Evolutionary conservation across 2,113 vertebrate genomes (phyloP).

Genomic region (Ophiodon elongatus): DNA sequence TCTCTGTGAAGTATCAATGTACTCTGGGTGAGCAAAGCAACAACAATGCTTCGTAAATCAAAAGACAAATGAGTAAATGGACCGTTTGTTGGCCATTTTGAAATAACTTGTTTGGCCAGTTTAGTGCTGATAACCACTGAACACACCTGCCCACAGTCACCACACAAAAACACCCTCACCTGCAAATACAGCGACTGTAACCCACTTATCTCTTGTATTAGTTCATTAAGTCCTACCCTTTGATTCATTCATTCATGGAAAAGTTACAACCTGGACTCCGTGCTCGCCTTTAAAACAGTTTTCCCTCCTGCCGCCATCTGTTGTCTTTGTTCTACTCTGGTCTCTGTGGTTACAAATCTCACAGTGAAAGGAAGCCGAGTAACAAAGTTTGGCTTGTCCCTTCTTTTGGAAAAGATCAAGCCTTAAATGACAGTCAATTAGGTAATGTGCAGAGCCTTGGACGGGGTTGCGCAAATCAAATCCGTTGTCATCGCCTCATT

Average conservation of each 20-base stretch:
- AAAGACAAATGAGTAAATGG: constrained; percentile 9
- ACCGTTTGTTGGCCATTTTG: constrained; percentile 9
- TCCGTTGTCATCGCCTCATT: constrained; percentile 12
- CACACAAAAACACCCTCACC: background rate
- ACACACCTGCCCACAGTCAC: background rate
- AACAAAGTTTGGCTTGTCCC: background rate
- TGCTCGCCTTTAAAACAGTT: background rate
- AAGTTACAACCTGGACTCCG: background rate
- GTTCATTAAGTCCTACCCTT: background rate
- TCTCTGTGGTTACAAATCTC: constrained; percentile 16
- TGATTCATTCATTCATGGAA: background rate
- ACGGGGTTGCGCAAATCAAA: background rate
- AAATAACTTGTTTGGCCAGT: constrained; percentile 27
- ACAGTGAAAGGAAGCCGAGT: background rate
- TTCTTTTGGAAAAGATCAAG: constrained; percentile 20
- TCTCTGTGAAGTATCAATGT: background rate
- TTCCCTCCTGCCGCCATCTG: background rate
- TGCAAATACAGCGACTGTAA: background rate
- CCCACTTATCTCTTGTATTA: background rate
- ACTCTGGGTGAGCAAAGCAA: background rate
- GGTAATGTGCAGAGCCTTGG: constrained; percentile 7
- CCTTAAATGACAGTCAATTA: constrained; percentile 8
- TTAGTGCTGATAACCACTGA: background rate
- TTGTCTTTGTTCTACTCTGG: background rate
- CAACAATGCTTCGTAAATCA: background rate